phyloP scores from a whole-genome alignment of 2,113 vertebrate genomes.

The Phyllostomus hastatus region DNA sequence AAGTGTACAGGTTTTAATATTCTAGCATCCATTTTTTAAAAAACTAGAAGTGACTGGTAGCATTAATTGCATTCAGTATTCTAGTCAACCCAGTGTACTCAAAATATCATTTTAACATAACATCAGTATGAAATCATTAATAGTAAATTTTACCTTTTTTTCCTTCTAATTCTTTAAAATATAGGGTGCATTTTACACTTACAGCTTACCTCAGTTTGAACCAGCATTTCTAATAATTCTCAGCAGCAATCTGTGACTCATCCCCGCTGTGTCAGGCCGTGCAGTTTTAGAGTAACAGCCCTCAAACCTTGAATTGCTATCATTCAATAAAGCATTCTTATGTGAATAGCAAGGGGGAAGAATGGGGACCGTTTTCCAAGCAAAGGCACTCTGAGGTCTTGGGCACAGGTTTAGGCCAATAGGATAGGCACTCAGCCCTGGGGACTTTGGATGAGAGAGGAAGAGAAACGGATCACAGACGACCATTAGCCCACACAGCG shows the following conservation, averaged over 20 bases:
- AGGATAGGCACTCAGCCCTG: not conserved
- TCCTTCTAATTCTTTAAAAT: not conserved
- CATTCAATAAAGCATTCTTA: not conserved
- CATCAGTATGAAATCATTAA: not conserved
- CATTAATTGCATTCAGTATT: not conserved
- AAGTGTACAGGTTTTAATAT: not conserved
- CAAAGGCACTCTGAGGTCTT: not conserved
- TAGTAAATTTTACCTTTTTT: not conserved
- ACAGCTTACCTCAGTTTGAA: not conserved
- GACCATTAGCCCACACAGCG: not conserved
- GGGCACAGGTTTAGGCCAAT: not conserved
- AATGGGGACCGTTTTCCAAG: not conserved
- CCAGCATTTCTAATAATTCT: not conserved
- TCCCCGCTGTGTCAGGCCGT: not conserved
- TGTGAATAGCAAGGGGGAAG: not conserved
- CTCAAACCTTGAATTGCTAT: not conserved
- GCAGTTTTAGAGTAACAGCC: not conserved
- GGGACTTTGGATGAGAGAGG: no score
- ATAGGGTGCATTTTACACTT: not conserved
- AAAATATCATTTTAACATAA: not conserved
- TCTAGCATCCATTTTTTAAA: not conserved
- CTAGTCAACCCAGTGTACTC: not conserved
- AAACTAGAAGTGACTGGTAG: not conserved
- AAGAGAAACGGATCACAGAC: not conserved
- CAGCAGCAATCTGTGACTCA: rapidly evolving